Percentiles rank a stretch among this genome's conserved stretches.
Conservation (phyloP, 35 echinoderm and acorn worm genomes). For the Acanthaster planci region DNA sequence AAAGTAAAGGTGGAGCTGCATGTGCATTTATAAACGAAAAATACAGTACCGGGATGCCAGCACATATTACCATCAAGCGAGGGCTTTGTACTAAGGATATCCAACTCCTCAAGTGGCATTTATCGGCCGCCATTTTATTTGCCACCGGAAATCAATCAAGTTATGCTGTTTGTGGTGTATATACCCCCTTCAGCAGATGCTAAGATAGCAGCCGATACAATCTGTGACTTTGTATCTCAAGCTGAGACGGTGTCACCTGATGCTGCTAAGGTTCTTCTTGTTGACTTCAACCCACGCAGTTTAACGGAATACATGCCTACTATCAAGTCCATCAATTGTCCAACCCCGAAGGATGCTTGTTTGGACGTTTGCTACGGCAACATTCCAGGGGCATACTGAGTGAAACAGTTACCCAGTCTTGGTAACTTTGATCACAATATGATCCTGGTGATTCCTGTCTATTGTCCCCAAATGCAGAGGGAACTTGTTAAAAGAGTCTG, state of each 20-base stretch:
- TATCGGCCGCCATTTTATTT: slow-evolving; percentile 18
- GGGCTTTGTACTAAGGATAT: not conserved
- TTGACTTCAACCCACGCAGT: slow-evolving; percentile 34
- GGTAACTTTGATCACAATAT: not conserved
- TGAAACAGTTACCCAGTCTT: not conserved
- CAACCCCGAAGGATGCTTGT: slow-evolving; percentile 17
- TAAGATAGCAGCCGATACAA: not conserved
- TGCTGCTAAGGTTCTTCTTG: slow-evolving; percentile 14
- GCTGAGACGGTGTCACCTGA: slow-evolving; percentile 8
- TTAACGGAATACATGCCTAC: not conserved
- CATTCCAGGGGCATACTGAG: not conserved
- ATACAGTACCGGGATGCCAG: not conserved
- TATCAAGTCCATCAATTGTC: slow-evolving; percentile 1
- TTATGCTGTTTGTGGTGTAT: slow-evolving; percentile 31
- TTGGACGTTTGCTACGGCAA: slow-evolving; percentile 40
- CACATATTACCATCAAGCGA: not conserved
- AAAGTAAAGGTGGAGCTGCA: not conserved
- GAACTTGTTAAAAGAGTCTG: not conserved
- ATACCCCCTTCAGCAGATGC: slow-evolving; percentile 33
- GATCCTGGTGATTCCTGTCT: not conserved
- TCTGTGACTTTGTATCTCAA: slow-evolving; percentile 4
- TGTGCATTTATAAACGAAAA: not conserved
- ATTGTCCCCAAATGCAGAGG: not conserved
- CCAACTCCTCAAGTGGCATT: not conserved
- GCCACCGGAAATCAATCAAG: slow-evolving; percentile 30